Conservation (phyloP, 2,797 vertebrate genomes). For the Cryptoprocta ferox region DNA sequence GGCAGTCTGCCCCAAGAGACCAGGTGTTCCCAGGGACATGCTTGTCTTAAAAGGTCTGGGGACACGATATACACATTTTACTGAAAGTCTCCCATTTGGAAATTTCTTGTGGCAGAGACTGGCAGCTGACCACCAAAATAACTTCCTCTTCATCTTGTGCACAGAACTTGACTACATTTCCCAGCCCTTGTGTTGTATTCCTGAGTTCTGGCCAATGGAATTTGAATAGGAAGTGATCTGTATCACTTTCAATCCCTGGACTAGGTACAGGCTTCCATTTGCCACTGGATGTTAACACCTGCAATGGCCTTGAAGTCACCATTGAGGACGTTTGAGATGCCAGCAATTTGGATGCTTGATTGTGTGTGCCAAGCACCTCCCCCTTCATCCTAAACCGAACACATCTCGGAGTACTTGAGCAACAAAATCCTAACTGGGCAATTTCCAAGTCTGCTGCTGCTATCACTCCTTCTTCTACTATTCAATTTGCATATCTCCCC, state of each 20-base stretch:
- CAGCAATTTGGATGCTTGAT: neutral
- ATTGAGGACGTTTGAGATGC: neutral
- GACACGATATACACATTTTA: neutral
- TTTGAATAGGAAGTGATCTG: neutral
- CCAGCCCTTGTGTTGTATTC: fast-evolving
- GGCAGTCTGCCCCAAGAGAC: neutral
- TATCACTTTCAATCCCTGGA: neutral
- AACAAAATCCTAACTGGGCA: neutral
- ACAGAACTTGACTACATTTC: neutral
- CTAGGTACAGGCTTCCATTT: neutral
- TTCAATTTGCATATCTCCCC: neutral
- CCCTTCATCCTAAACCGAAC: neutral
- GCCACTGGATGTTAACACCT: neutral
- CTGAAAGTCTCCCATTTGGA: neutral
- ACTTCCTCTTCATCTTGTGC: neutral
- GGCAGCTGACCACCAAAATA: neutral
- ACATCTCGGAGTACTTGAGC: neutral
- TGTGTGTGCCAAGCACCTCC: neutral
- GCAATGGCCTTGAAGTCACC: neutral
- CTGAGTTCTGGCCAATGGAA: neutral
- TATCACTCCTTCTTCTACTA: neutral
- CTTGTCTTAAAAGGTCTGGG: neutral
- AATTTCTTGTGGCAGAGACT: neutral
- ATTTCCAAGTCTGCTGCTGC: neutral
- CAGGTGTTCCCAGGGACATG: neutral